Evolutionary conservation across 2,888 invertebrate species (phyloP), one percentile per base, ranked within the genome.

Genomic region (Xestoiulus laeticollis): DNA sequence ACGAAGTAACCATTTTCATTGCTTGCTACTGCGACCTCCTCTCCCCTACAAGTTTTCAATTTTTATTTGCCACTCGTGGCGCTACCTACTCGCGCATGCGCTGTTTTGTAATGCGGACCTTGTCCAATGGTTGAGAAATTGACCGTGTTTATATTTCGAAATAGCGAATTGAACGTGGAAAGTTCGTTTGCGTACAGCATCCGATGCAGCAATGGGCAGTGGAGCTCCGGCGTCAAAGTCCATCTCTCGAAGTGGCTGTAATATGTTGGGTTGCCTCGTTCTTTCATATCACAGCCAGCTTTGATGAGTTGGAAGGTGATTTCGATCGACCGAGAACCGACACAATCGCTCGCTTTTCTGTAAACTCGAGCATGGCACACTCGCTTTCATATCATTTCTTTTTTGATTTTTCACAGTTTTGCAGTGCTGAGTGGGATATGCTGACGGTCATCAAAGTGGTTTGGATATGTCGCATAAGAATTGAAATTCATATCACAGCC

Each of bases 261-360:
- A 95, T 95, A 95, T 95, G 94, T 85, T 85, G 85, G 93, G 91
- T 90, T 90, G 89, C 85, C 22, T 44, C 44, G 85, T 85, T 85
- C 44, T 89, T 92, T 92, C 97, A 96, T 97, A 97, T 97, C 97
- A 97, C 97, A 97, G 97, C 97, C 97, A 96, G 96, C 97, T 93
- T 97, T 97, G 97, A 96, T 96, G 96, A 96, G 95, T 95, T 95
- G 94, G 94, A 94, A 89, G 89, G 78, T 87, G 88, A 85, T 38
- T 86, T 44, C 30, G 26, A 85, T 85, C 85, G 10, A 26, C 85
- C 30, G 82, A 30, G 26, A 85, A 19, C 14, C 68, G 16, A 32
- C 85, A 53, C 85, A 88, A 89, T 89, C 44, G 12, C 33, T 22
- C 85, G 2, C n/a, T 82, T 22, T 26, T 82, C n/a, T 22, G 85